Evolutionary conservation across 2,797 vertebrate genomes (phyloP), one percentile per base, ranked within the genome.

Genomic region (Mus minutoides): DNA sequence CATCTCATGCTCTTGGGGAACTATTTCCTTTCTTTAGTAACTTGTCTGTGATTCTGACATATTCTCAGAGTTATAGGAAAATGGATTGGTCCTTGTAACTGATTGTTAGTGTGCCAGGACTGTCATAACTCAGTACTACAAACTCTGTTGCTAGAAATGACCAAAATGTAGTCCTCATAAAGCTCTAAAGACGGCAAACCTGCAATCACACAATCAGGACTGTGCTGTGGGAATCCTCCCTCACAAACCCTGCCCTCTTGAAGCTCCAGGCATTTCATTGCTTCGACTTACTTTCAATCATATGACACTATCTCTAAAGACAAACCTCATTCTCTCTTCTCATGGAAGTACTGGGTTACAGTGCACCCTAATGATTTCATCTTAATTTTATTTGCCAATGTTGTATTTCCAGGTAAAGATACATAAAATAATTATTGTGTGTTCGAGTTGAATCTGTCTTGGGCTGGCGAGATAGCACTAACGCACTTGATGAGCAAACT

Each of bases 221-320:
- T 34, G 3, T 3, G 0, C 2, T 43, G 37, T 43, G 21, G 6
- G 31, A 2, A 7, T n/a, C 19, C 8, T 7, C 17, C 43, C 34
- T 11, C 29, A 17, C 0, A 22, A 29, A 17, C 73, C 78, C 37
- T 3, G 1, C 80, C 13, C 1, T 46, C 43, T 1, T 2, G 9
- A 7, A 37, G 76, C 56, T 80, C 62, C 34, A 14, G 67, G 75
- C 3, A 26, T 52, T 49, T 12, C n/a, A 60, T 52, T 71, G 29
- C 1, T 0, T 26, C 46, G 19, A n/a, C 76, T 58, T 21, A 6
- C 79, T 29, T 90, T 34, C 26, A 58, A 8, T 80, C 29, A 64
- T 4, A 31, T 1, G 14, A 9, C 19, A 17, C 34, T 22, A 43
- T 73, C 24, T 1, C 6, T 62, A 2, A 16, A 6, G 67, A n/a